Percentiles rank a stretch among this genome's conserved stretches.
Evolutionary conservation across 2,797 vertebrate genomes (phyloP).

Genomic region (Melanotaenia trifasciata): DNA sequence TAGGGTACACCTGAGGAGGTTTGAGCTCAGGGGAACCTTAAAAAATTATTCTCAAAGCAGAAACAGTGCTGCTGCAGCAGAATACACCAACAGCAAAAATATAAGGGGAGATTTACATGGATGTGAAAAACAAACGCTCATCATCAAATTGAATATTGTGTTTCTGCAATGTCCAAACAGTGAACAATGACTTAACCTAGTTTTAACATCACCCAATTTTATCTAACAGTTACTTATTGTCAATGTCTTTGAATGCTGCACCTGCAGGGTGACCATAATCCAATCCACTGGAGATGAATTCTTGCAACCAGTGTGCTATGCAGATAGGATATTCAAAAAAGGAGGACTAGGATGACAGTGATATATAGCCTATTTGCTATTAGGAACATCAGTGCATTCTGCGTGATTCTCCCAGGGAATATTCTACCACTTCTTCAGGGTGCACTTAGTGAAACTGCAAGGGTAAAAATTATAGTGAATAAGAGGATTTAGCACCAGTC

Average conservation of each 20-base stretch:
- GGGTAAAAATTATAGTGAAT: conserved; percentile 46
- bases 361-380: conserved; percentile 60
- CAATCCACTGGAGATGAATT: conserved; percentile 35
- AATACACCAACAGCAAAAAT: conserved; percentile 11
- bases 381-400: conserved; percentile 40
- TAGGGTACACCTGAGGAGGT: conserved; percentile 51
- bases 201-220: conserved; percentile 19
- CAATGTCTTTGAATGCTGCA: conserved; percentile 11
- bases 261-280: conserved; percentile 15
- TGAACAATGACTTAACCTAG: not conserved
- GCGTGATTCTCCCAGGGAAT: conserved; percentile 29
- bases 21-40: conserved; percentile 29
- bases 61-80: conserved; percentile 18
- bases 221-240: conserved; percentile 15
- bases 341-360: conserved; percentile 58
- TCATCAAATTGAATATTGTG: not conserved
- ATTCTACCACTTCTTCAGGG: conserved; percentile 49
- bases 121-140: not conserved
- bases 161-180: not conserved
- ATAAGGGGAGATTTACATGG: conserved; percentile 38
- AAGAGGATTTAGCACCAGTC: conserved; percentile 31
- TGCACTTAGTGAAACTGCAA: conserved; percentile 22
- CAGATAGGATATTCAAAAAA: conserved; percentile 57
- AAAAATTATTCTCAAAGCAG: conserved; percentile 45
- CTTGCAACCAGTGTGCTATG: conserved; percentile 20